Conservation (phyloP, 1,140 invertebrate species). For the silkworm (Bombyx mori) region DNA sequence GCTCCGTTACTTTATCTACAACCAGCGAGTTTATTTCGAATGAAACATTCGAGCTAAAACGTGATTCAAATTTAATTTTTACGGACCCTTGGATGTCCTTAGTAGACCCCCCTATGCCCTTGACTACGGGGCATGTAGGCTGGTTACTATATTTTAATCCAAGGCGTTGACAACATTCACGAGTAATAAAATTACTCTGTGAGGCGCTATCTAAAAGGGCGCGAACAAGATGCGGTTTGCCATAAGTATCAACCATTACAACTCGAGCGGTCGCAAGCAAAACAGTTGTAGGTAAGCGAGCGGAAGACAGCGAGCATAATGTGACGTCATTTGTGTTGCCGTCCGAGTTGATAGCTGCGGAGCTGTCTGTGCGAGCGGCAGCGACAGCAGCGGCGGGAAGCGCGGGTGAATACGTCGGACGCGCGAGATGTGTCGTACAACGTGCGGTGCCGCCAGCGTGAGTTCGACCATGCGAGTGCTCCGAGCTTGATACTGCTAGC, state of each 20-base stretch:
- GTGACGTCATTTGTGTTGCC: slow-evolving; percentile 28
- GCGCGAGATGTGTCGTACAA: too few species aligned
- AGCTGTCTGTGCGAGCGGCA: slow-evolving; percentile 74
- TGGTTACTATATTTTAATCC: slow-evolving; percentile 2
- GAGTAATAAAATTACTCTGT: slow-evolving; percentile 9
- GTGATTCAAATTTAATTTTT: slow-evolving; percentile 13
- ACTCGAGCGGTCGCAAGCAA: slow-evolving; percentile 13
- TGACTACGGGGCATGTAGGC: slow-evolving; percentile 7
- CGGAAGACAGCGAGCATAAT: background rate
- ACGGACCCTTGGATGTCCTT: slow-evolving; percentile 8
- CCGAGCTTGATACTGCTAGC: slow-evolving; percentile 9
- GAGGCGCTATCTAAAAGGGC: slow-evolving; percentile 11
- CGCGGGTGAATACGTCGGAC: too few species aligned
- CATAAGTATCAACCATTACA: slow-evolving; percentile 6
- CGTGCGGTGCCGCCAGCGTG: slow-evolving; percentile 29
- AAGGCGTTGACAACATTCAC: slow-evolving; percentile 3
- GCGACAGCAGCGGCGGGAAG: slow-evolving; percentile 70
- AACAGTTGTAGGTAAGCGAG: slow-evolving; percentile 1
- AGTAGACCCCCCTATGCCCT: slow-evolving; percentile 13
- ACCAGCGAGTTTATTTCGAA: slow-evolving; percentile 13
- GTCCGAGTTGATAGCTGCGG: too few species aligned
- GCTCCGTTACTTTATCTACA: slow-evolving; percentile 13
- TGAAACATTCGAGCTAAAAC: slow-evolving; percentile 8
- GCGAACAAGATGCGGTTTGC: slow-evolving; percentile 5
- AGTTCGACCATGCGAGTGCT: slow-evolving; percentile 38